Conservation (phyloP, 2,113 vertebrate genomes). For the Cynoglossus semilaevis region DNA sequence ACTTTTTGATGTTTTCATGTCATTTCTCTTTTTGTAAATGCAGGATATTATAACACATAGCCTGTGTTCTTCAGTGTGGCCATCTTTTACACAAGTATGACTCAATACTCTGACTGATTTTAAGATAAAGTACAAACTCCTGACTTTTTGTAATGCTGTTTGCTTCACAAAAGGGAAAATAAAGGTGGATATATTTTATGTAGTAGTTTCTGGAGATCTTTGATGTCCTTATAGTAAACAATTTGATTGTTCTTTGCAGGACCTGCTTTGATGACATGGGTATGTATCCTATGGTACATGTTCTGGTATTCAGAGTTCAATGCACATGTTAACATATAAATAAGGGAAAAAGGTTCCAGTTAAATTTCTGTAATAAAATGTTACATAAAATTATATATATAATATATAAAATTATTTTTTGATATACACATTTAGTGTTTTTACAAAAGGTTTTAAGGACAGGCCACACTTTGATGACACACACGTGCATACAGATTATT, state of each 20-base stretch:
- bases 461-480: no score
- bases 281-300: conserved; percentile 31
- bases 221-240: background rate
- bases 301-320: background rate
- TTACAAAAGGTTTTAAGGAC: no score
- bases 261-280: conserved; percentile 90
- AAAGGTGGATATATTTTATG: background rate
- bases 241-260: conserved; percentile 70
- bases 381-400: no score
- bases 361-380: no score
- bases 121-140: no score
- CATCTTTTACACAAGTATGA: conserved; percentile 93
- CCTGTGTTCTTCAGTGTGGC: conserved; percentile 88
- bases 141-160: no score
- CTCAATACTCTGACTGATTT: background rate
- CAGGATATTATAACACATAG: conserved; percentile 95
- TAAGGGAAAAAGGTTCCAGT: background rate
- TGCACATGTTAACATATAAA: no score
- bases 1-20: background rate
- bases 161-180: background rate
- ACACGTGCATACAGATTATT: no score
- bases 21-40: background rate
- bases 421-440: no score
- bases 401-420: no score
- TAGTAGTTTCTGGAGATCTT: background rate